phyloP scores from a whole-genome alignment of 2,113 vertebrate genomes.

The Anser cygnoides region DNA sequence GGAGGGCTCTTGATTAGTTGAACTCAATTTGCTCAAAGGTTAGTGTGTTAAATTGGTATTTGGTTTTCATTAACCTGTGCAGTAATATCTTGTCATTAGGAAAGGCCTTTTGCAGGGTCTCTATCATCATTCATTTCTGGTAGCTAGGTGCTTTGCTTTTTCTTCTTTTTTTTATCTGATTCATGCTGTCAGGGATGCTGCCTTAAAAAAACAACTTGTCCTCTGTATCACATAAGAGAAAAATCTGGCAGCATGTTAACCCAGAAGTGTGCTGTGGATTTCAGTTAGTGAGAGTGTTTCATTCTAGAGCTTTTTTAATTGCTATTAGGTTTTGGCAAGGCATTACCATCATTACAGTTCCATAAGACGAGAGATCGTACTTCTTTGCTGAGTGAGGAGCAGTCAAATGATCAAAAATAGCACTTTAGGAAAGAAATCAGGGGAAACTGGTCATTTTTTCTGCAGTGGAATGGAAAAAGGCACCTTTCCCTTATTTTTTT shows the following conservation, averaged over 20 bases:
- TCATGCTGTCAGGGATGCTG: background rate
- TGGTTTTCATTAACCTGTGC: constrained; percentile 74
- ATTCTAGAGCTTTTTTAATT: background rate
- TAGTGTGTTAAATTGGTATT: constrained; percentile 74
- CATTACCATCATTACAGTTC: background rate
- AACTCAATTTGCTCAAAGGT: constrained; percentile 75
- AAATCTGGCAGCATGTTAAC: background rate
- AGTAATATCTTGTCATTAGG: constrained; percentile 71
- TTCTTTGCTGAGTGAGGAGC: background rate
- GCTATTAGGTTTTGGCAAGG: background rate
- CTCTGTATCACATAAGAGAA: background rate
- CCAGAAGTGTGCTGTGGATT: background rate
- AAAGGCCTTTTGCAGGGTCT: constrained; percentile 48
- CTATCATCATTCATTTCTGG: constrained; percentile 66
- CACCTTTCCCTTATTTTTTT: background rate
- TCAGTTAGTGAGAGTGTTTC: background rate
- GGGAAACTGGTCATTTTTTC: background rate
- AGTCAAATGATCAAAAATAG: background rate
- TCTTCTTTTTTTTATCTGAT: background rate
- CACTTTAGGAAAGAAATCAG: background rate
- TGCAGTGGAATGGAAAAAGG: background rate
- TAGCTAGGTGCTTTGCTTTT: constrained; percentile 16
- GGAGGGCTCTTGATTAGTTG: constrained; percentile 72
- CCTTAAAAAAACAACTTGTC: background rate
- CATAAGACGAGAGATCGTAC: background rate